Evolutionary conservation across 2,888 invertebrate species (phyloP).

Genomic region (Xylocampa areola): DNA sequence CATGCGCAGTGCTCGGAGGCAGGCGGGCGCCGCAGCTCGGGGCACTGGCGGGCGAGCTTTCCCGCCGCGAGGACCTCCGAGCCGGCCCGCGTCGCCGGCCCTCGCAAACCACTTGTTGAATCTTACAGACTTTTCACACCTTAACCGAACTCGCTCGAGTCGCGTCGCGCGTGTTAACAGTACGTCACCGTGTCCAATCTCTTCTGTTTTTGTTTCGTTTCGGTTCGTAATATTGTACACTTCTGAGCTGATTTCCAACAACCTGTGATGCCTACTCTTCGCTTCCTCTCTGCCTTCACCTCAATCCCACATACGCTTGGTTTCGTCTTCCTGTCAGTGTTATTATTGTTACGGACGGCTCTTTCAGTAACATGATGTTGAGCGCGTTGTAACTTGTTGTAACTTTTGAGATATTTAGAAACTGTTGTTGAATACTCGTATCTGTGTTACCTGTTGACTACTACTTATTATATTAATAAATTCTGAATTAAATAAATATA

Average conservation of each 20-base stretch:
- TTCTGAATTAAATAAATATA: constrained; percentile 73
- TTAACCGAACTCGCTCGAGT: constrained; percentile 70
- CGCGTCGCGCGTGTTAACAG: constrained; percentile 72
- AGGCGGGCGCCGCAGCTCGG: constrained; percentile 66
- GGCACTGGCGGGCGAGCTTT: constrained; percentile 87
- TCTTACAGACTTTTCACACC: constrained; percentile 75
- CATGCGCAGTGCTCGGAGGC: constrained; percentile 49
- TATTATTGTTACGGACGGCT: constrained; percentile 82
- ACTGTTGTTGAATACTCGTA: constrained; percentile 86
- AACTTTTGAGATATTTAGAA: constrained; percentile 86
- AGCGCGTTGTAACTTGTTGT: constrained; percentile 80
- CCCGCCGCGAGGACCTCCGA: constrained; percentile 81
- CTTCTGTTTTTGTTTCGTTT: constrained; percentile 48
- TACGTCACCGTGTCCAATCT: constrained; percentile 58
- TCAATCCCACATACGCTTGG: constrained; percentile 71
- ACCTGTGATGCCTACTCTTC: constrained; percentile 85
- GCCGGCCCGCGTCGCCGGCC: constrained; percentile 78
- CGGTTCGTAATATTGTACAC: constrained; percentile 48
- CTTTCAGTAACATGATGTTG: constrained; percentile 69
- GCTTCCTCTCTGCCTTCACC: constrained; percentile 76
- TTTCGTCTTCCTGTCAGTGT: constrained; percentile 80
- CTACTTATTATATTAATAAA: constrained; percentile 80
- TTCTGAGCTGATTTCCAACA: constrained; percentile 57
- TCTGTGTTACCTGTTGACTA: constrained; percentile 89
- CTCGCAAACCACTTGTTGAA: constrained; percentile 86